Conservation (phyloP, 2,888 invertebrate genomes). For the Nymphalis urticae region DNA sequence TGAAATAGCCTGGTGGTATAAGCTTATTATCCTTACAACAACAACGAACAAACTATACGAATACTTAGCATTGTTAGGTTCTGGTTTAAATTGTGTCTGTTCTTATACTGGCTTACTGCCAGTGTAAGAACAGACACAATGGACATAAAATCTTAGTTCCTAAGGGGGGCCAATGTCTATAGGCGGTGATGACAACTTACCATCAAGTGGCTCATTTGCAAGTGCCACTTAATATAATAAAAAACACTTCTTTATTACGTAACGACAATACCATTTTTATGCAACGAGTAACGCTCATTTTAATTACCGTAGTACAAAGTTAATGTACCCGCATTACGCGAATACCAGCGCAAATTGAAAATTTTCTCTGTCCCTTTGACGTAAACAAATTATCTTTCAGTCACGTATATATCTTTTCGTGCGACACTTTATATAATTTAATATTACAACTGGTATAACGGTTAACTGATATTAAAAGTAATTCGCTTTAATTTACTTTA, state of each 20-base stretch:
- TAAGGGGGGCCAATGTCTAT: no score
- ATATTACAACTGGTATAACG: not conserved
- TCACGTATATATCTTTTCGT: constrained; percentile 12
- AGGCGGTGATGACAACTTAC: no score
- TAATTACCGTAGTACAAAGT: constrained; percentile 23
- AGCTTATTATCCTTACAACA: no score
- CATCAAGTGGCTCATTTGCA: not conserved
- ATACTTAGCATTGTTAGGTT: no score
- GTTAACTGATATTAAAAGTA: not conserved
- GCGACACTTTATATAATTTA: constrained; percentile 3
- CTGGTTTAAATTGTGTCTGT: no score
- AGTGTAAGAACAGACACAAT: no score
- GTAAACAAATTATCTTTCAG: constrained; percentile 36
- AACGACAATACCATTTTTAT: constrained; percentile 3
- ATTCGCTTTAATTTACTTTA: not conserved
- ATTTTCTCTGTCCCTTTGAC: constrained; percentile 34
- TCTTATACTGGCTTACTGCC: no score
- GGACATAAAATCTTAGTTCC: no score
- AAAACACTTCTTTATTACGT: not conserved
- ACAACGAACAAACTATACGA: no score
- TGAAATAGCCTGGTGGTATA: no score
- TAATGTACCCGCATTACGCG: constrained; percentile 26
- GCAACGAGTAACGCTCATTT: constrained; percentile 5
- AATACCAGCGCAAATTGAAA: constrained; percentile 43
- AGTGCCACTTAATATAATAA: no score